phyloP scores from a whole-genome alignment of 2,113 vertebrate species.

The Euleptes europaea region DNA sequence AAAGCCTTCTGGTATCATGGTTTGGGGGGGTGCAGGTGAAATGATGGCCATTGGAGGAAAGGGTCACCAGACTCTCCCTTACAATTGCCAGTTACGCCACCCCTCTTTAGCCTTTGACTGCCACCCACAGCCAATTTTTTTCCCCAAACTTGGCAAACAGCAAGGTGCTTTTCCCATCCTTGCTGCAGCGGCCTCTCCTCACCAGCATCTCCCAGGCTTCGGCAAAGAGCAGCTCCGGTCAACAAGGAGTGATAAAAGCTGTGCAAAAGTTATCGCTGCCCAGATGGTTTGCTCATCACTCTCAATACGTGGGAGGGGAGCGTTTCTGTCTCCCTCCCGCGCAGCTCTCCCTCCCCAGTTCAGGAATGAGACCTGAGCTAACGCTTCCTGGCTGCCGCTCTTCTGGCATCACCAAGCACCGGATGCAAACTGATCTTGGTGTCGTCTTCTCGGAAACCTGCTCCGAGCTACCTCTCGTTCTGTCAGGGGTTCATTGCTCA shows the following conservation, averaged over 20 bases:
- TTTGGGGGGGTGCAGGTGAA: too few species aligned
- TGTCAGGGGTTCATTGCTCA: background rate
- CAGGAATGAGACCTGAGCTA: background rate
- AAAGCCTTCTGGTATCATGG: too few species aligned
- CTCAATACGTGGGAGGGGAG: background rate
- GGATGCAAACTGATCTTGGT: background rate
- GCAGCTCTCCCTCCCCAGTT: background rate
- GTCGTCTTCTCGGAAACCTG: background rate
- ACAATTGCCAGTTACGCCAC: background rate
- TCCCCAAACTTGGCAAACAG: background rate
- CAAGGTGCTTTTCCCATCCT: background rate
- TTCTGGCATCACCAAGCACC: background rate
- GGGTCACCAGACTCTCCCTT: background rate
- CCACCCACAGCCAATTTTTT: background rate
- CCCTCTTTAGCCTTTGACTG: background rate
- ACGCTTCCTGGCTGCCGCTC: background rate
- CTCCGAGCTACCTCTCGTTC: background rate
- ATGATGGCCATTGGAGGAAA: too few species aligned
- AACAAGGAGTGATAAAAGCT: background rate
- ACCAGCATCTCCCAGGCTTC: background rate
- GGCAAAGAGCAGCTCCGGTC: background rate
- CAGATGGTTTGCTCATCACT: conserved; percentile 11
- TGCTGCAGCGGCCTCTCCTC: background rate
- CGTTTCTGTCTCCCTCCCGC: background rate
- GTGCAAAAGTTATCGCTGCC: background rate